These are phyloP conservation scores for Macrotrachela quadricornifera DNA, from an alignment of 1,140 invertebrate species.

Conservation along the genomic window DNA sequence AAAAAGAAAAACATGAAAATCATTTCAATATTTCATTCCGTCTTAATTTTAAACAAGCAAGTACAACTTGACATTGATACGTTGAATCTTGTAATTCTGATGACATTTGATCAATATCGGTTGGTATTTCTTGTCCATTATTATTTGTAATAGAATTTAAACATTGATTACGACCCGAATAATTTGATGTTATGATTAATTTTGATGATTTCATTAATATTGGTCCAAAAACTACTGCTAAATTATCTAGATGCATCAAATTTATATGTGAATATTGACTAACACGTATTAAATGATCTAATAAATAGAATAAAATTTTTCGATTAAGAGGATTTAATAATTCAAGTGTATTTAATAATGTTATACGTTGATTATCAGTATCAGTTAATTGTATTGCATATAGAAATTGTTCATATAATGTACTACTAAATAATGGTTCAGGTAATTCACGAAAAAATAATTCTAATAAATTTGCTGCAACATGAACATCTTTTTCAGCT, in stretches of 20 bases:
- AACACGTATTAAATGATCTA: conserved; percentile 34
- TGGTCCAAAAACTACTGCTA: conserved; percentile 70
- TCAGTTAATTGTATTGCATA: conserved; percentile 11
- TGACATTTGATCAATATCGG: too few relatives aligned
- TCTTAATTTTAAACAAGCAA: too few relatives aligned
- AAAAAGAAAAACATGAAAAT: too few relatives aligned
- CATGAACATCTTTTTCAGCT: conserved; percentile 19
- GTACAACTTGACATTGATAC: too few relatives aligned
- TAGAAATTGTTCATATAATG: conserved; percentile 56
- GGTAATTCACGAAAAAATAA: conserved; percentile 28
- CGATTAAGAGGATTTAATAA: background rate
- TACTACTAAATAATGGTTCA: conserved; percentile 50
- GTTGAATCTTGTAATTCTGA: too few relatives aligned
- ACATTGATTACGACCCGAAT: too few relatives aligned
- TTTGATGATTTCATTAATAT: conserved; percentile 53
- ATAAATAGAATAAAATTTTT: conserved; percentile 1
- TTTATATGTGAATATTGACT: conserved; percentile 46
- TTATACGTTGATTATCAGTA: background rate
- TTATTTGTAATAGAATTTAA: too few relatives aligned
- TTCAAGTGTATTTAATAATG: background rate
- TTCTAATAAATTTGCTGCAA: conserved; percentile 25
- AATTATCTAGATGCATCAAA: conserved; percentile 69
- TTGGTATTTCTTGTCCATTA: too few relatives aligned
- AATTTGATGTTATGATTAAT: too few relatives aligned
- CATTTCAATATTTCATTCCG: too few relatives aligned